phyloP scores from a whole-genome alignment of 2,113 vertebrate species.

The Nibea albiflora region DNA sequence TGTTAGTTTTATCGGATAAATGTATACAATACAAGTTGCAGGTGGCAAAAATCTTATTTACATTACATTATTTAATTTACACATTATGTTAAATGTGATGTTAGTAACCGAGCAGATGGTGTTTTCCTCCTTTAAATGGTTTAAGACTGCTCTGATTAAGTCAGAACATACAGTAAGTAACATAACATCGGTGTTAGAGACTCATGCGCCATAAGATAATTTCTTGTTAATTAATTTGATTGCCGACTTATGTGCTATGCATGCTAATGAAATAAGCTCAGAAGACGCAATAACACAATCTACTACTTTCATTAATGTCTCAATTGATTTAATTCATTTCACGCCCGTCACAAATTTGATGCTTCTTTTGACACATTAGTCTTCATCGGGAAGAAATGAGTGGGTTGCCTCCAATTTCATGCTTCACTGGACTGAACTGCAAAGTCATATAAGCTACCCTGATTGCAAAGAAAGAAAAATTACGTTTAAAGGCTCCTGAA shows the following conservation, averaged over 20 bases:
- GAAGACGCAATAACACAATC: not conserved
- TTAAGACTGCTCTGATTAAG: not conserved
- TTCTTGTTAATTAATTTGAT: not conserved
- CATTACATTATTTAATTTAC: no score
- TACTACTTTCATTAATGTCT: not conserved
- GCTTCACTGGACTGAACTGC: slow-evolving; percentile 12
- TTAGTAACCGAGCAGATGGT: no score
- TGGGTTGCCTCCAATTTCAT: slow-evolving; percentile 37
- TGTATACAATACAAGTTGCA: not conserved
- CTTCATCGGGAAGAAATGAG: slow-evolving; percentile 16
- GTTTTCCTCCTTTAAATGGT: not conserved
- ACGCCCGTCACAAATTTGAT: slow-evolving; percentile 17
- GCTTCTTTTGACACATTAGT: slow-evolving; percentile 25
- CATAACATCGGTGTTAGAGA: not conserved
- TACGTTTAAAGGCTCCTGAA: not conserved
- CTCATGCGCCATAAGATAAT: not conserved
- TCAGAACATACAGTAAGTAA: not conserved
- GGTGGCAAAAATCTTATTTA: no score
- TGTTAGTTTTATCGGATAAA: slow-evolving; percentile 15
- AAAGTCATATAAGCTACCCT: not conserved
- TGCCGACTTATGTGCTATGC: not conserved
- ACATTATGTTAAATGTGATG: no score
- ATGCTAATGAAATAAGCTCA: not conserved
- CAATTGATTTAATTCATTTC: not conserved
- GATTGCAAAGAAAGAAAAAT: not conserved